phyloP scores from a whole-genome alignment of 2,797 vertebrate species.

The Sciurus carolinensis region DNA sequence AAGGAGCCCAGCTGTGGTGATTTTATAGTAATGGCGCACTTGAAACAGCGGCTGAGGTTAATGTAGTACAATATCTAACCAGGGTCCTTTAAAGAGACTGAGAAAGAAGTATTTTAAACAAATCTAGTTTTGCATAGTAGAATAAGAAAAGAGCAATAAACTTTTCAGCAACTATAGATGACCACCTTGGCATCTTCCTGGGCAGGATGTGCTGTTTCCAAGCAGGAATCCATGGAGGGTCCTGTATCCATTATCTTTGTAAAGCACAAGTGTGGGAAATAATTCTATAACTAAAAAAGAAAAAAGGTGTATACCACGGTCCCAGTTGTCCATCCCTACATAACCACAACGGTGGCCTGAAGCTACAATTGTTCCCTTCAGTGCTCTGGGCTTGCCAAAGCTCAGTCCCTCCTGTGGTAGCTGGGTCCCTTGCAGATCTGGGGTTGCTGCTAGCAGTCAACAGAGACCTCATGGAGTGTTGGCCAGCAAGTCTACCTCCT shows the following conservation, averaged over 20 bases:
- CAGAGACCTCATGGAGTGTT: background rate
- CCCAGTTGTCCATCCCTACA: background rate
- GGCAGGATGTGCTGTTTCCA: background rate
- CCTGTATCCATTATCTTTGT: background rate
- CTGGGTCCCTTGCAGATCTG: background rate
- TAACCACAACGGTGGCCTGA: background rate
- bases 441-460: background rate
- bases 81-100: slow-evolving; percentile 79
- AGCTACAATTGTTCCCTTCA: accelerated
- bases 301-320: background rate
- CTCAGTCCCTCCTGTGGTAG: background rate
- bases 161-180: slow-evolving; percentile 2
- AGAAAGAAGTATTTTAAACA: slow-evolving; percentile 61
- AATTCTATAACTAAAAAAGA: background rate
- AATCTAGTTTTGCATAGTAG: slow-evolving; percentile 82
- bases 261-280: background rate
- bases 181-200: background rate
- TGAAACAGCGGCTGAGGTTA: background rate
- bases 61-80: slow-evolving; percentile 37
- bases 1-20: background rate
- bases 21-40: background rate
- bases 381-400: background rate
- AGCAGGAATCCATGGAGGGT: background rate
- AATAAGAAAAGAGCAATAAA: slow-evolving; percentile 77
- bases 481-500: background rate